Conservation (phyloP, 2,113 vertebrate species). For the Planiliza haematocheilus region DNA sequence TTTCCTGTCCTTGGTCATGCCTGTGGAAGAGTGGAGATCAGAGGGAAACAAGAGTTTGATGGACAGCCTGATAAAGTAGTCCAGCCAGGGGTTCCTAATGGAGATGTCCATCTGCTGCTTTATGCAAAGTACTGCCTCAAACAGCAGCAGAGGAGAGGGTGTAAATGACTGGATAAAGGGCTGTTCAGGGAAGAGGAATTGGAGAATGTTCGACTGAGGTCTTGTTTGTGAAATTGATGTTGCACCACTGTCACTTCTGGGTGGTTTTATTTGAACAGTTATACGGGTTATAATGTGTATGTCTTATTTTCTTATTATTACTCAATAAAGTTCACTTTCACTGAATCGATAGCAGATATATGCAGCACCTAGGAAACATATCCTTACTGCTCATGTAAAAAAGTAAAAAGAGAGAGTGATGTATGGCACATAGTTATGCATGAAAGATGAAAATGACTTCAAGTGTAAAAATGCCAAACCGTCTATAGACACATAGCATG, state of each 20-base stretch:
- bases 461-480: conserved; percentile 68
- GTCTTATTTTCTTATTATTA: conserved; percentile 8
- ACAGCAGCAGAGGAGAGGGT: conserved; percentile 33
- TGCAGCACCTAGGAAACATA: conserved; percentile 9
- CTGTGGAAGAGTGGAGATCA: conserved; percentile 56
- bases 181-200: conserved; percentile 7
- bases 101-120: conserved; percentile 71
- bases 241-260: conserved; percentile 21
- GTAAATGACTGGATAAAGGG: conserved; percentile 28
- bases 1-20: conserved; percentile 49
- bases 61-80: conserved; percentile 66
- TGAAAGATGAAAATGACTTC: conserved; percentile 70
- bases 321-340: conserved; percentile 26
- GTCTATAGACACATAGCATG: conserved; percentile 66
- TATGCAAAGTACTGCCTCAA: conserved; percentile 56
- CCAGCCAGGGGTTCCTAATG: conserved; percentile 62
- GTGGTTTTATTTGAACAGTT: conserved; percentile 10
- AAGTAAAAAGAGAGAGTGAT: conserved; percentile 38
- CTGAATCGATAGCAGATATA: background rate
- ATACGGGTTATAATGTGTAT: too few species aligned
- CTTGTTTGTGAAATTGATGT: background rate
- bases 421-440: conserved; percentile 63
- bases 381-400: conserved; percentile 17
- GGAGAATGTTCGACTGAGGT: background rate
- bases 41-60: conserved; percentile 67